A percentile compares a stretch with the other conserved stretches of the same genome.
Evolutionary conservation across 2,113 vertebrate species (phyloP).

Genomic region (Opisthocomus hoazin): DNA sequence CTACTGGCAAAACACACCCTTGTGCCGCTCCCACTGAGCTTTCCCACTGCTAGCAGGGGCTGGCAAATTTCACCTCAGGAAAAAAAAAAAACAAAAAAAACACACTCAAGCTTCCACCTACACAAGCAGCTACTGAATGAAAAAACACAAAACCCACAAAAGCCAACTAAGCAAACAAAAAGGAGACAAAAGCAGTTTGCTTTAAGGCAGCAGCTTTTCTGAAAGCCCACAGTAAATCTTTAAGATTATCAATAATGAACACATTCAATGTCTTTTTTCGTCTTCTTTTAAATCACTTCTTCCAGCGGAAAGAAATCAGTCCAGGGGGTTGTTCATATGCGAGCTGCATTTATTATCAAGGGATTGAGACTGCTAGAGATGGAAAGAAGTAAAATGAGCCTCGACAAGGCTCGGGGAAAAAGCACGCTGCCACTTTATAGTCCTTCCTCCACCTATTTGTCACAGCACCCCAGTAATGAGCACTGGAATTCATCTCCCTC

Average conservation of each 20-base stretch:
- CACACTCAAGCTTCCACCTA: not conserved
- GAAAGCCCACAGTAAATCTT: slow-evolving; percentile 55
- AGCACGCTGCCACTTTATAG: not conserved
- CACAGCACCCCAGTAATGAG: slow-evolving; percentile 26
- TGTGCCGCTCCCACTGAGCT: not conserved
- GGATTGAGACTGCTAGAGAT: slow-evolving; percentile 21
- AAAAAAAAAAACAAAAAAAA: not conserved
- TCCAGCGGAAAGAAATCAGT: slow-evolving; percentile 41
- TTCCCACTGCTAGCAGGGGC: not conserved
- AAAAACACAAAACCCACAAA: slow-evolving; percentile 44
- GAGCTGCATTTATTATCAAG: slow-evolving; percentile 52
- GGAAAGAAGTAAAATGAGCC: slow-evolving; percentile 29
- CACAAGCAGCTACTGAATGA: not conserved
- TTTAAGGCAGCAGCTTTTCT: slow-evolving; percentile 56
- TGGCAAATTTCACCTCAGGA: not conserved
- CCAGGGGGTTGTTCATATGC: slow-evolving; percentile 32
- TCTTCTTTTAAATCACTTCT: slow-evolving; percentile 51
- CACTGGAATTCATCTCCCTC: slow-evolving; percentile 29
- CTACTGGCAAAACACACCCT: not conserved
- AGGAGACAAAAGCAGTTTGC: slow-evolving; percentile 55
- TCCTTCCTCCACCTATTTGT: slow-evolving; percentile 12
- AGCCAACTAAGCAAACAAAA: slow-evolving; percentile 61
- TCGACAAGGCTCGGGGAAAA: not conserved
- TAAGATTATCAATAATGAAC: slow-evolving; percentile 63
- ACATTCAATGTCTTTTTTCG: slow-evolving; percentile 38